Evolutionary conservation across 1,140 invertebrate species (phyloP).

Genomic region (Drosophila orena): DNA sequence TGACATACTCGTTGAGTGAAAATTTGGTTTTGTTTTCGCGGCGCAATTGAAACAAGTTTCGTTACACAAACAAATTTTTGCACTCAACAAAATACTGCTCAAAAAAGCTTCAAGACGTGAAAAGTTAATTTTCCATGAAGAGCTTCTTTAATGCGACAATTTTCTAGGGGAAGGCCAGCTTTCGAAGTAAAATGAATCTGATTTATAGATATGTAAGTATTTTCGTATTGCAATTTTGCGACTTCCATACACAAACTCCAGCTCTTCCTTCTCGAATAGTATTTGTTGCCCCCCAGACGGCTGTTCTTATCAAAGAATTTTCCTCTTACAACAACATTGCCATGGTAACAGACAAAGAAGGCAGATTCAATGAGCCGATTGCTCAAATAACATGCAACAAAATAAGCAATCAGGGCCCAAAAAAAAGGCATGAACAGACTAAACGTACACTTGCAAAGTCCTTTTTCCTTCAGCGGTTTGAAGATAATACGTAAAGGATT

Average conservation of each 20-base stretch:
- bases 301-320: constrained; percentile 13
- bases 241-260: background rate
- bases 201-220: background rate
- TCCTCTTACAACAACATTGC: constrained; percentile 22
- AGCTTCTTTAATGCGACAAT: background rate
- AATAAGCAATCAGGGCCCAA: constrained; percentile 47
- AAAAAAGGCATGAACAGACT: constrained; percentile 26
- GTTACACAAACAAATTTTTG: background rate
- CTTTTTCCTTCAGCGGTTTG: background rate
- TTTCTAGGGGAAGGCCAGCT: background rate
- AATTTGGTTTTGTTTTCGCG: constrained; percentile 33
- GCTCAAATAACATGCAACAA: constrained; percentile 66
- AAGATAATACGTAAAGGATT: constrained; percentile 35
- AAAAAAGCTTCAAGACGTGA: constrained; percentile 29
- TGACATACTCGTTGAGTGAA: background rate
- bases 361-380: constrained; percentile 44
- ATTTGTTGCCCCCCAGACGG: constrained; percentile 28
- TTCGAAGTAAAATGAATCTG: too few species aligned
- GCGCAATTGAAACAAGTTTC: constrained; percentile 66
- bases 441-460: constrained; percentile 7
- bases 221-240: background rate
- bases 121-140: constrained; percentile 17
- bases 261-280: background rate
- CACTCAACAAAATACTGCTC: constrained; percentile 28
- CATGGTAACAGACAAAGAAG: constrained; percentile 58